phyloP scores from a whole-genome alignment of 2,113 vertebrate species.

The Neotoma lepida region DNA sequence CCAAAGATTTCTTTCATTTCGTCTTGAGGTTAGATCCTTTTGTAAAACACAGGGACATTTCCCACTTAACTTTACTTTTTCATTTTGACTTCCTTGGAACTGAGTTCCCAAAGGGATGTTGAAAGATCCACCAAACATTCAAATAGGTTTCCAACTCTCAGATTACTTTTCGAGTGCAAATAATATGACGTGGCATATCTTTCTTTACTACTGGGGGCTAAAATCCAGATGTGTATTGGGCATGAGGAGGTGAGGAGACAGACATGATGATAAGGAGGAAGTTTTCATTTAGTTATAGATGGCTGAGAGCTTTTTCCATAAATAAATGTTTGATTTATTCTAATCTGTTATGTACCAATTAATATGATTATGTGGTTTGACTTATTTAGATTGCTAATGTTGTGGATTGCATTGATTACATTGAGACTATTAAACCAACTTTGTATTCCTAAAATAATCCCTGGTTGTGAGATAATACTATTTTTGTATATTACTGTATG shows the following conservation, averaged over 20 bases:
- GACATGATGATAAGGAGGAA: background rate
- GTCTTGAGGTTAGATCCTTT: background rate
- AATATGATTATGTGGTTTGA: constrained; percentile 1
- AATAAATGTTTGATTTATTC: background rate
- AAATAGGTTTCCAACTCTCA: background rate
- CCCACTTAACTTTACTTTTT: background rate
- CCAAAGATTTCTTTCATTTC: background rate
- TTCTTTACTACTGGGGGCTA: background rate
- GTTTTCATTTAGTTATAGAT: background rate
- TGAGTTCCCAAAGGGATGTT: background rate
- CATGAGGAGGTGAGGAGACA: background rate
- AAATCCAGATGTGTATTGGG: background rate
- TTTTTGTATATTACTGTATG: background rate
- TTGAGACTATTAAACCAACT: background rate
- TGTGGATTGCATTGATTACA: background rate
- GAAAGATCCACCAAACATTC: background rate
- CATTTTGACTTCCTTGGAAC: background rate
- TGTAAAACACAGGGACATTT: background rate
- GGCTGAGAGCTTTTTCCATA: background rate
- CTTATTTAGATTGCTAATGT: background rate
- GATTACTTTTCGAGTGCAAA: constrained; percentile 23
- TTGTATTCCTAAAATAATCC: background rate
- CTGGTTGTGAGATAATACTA: background rate
- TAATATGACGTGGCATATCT: background rate
- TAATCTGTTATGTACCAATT: background rate